Percentiles rank a stretch among this genome's conserved stretches.
phyloP scores from a whole-genome alignment of 2,888 invertebrate genomes.

The Lithosia quadra region DNA sequence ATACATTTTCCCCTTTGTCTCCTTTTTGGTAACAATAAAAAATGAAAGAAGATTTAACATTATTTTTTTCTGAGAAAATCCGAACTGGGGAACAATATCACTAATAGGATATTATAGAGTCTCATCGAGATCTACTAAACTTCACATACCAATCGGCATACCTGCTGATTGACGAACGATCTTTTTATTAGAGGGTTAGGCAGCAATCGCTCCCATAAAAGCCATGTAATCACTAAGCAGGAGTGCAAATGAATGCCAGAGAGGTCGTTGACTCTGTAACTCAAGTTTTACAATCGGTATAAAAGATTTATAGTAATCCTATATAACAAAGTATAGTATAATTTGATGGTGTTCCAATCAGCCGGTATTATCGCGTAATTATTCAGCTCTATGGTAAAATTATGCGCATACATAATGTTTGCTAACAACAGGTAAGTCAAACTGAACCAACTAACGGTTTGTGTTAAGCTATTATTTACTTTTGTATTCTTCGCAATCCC shows the following conservation, averaged over 20 bases:
- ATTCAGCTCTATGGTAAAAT: conserved; percentile 43
- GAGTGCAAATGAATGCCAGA: too few species aligned
- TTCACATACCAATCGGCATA: too few species aligned
- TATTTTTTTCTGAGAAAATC: too few species aligned
- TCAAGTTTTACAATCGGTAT: not conserved
- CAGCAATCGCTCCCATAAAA: too few species aligned
- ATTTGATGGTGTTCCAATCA: conserved; percentile 33
- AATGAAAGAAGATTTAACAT: too few species aligned
- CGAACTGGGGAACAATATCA: too few species aligned
- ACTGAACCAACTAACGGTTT: not conserved
- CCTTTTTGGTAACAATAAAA: too few species aligned
- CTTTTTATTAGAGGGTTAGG: too few species aligned
- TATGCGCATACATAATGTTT: conserved; percentile 47
- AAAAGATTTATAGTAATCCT: not conserved
- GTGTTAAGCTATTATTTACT: not conserved
- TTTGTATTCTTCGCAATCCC: too few species aligned
- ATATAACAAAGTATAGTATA: conserved; percentile 2
- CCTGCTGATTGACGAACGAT: not conserved
- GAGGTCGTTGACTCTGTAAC: not conserved
- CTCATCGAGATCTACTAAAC: too few species aligned
- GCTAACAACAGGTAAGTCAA: conserved; percentile 27
- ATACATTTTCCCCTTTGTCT: too few species aligned
- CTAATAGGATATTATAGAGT: too few species aligned
- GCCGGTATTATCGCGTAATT: conserved; percentile 38
- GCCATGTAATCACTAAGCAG: not conserved